Percentiles rank a stretch among this genome's conserved stretches.
Evolutionary conservation across 2,797 vertebrate genomes (phyloP).

Genomic region (Rhinophrynus dorsalis): DNA sequence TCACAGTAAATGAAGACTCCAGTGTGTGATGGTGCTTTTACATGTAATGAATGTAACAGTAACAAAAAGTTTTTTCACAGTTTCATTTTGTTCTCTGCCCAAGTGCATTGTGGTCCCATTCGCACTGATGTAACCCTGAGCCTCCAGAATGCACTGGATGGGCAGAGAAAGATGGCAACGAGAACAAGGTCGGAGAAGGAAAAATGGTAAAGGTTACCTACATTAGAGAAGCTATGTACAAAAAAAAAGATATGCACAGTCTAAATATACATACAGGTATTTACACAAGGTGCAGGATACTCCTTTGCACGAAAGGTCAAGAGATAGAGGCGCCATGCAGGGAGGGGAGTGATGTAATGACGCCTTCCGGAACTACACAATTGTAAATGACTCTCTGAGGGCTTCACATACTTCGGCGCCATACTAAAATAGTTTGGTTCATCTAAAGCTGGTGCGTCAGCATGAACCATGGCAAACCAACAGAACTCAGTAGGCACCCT

Average conservation of each 20-base stretch:
- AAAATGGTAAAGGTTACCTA: constrained; percentile 11
- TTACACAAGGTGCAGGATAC: constrained; percentile 58
- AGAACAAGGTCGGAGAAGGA: constrained; percentile 18
- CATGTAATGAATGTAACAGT: neutral
- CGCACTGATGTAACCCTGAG: neutral
- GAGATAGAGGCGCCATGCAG: constrained; percentile 6
- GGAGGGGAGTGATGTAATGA: constrained; percentile 6
- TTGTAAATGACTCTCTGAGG: neutral
- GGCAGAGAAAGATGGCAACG: constrained; percentile 29
- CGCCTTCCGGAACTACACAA: constrained; percentile 14
- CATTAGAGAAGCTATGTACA: constrained; percentile 1
- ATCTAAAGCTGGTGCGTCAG: neutral
- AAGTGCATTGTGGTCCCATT: constrained; percentile 13
- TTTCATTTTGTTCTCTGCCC: constrained; percentile 1
- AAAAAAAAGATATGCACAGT: constrained; percentile 21
- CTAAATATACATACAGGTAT: constrained; percentile 36
- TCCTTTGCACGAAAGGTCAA: neutral
- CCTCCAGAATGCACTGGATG: neutral
- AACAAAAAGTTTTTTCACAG: constrained; percentile 3
- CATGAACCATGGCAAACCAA: constrained; percentile 13
- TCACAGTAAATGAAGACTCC: neutral
- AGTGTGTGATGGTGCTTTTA: neutral
- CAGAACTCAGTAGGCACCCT: constrained; percentile 26
- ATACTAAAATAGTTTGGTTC: constrained; percentile 17
- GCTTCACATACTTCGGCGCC: neutral